These are phyloP conservation scores for Heteronetta atricapilla DNA, from an alignment of 2,113 vertebrate species.

Conservation along the genomic window DNA sequence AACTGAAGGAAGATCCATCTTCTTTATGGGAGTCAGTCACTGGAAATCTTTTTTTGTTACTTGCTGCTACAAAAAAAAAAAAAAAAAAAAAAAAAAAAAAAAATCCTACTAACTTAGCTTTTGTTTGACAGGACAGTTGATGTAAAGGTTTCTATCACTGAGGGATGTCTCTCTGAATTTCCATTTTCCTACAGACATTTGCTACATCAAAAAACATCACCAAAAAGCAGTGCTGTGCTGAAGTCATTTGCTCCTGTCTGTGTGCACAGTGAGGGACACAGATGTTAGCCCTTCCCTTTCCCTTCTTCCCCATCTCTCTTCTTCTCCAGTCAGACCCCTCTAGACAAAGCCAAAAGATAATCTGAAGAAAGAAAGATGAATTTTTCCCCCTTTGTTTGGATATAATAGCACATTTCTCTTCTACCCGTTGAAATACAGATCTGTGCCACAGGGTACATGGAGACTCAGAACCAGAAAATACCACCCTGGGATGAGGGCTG, in stretches of 20 bases:
- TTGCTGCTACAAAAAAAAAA: not conserved
- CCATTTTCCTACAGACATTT: not conserved
- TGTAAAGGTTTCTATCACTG: not conserved
- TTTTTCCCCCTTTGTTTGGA: not conserved
- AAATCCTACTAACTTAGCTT: not conserved
- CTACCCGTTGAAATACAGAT: not conserved
- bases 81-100: not conserved
- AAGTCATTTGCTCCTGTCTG: not conserved
- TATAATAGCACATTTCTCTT: not conserved
- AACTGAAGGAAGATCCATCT: not conserved
- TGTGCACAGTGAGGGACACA: not conserved
- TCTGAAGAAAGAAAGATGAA: not conserved
- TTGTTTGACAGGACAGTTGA: not conserved
- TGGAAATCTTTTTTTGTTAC: not conserved
- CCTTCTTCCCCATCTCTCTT: not conserved
- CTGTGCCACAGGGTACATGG: not conserved
- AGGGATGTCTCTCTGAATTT: not conserved
- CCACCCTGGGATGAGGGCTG: not conserved
- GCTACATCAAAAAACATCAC: not conserved
- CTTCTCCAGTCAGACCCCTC: not conserved
- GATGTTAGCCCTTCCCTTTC: not conserved
- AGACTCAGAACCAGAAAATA: conserved; percentile 25
- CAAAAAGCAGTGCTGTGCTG: not conserved
- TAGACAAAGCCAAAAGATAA: not conserved
- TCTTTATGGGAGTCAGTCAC: not conserved